Evolutionary conservation across 1,140 invertebrate species (phyloP), one percentile per base, ranked within the genome.

Genomic region (Drosophila melanica): DNA sequence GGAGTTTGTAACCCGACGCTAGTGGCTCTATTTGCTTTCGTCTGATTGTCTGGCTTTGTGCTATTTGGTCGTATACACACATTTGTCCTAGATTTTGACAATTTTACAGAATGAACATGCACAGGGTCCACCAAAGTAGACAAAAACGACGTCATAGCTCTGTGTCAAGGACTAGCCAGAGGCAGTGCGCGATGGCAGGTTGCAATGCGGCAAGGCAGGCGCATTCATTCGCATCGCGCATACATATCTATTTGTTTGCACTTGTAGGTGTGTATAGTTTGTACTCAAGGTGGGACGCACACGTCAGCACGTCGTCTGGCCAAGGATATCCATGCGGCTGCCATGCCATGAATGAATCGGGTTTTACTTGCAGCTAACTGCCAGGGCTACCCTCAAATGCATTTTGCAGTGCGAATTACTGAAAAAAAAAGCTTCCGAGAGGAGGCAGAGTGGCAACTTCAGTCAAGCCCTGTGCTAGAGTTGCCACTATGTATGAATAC

Each of bases 21-120:
- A 35, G 7, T 48, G 30, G 14, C 14, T 60, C 64, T 53, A 53
- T 23, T 44, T 51, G 23, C 39, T 33, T 44, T 27, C 27, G 47
- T 18, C 12, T 33, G 12, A n/a, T 14, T 23, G 51, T 8, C n/a
- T n/a, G 41, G 10, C 16, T 14, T 11, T 69, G 55, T 67, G 8
- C 10, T 35, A 35, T 35, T 35, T 35, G 33, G 33, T 8, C 33
- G 33, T 35, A 75, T 80, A 85, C 69, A 82, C 54, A 80, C 60
- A 73, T 45, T 78, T 90, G 84, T 80, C 84, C 84, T 89, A 89
- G 85, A 60, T 89, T 90, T 80, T 30, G 45, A 47, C 50, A 63
- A 63, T 77, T 89, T 79, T 84, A 84, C 80, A 84, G 84, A 89
- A 89, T 89, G 85, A 89, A 89, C 70, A 76, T 65, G 50, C 42